phyloP scores from a whole-genome alignment of 1,140 invertebrate species.

The Propsilocerus akamusi region DNA sequence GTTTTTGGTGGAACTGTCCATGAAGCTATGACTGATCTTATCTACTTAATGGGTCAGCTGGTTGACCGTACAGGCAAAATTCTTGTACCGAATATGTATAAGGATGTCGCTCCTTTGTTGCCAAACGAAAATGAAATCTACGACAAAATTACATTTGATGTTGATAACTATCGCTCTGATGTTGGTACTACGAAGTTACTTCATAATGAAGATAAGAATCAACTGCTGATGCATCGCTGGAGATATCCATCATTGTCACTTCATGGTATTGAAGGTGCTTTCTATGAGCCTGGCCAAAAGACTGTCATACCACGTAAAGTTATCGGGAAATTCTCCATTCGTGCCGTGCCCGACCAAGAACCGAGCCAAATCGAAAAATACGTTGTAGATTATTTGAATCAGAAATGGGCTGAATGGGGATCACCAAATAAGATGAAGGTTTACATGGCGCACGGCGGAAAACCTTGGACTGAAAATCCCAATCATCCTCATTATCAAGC shows the following conservation, averaged over 20 bases:
- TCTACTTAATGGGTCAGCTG: conserved; percentile 65
- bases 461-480: conserved; percentile 82
- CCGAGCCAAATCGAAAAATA: conserved; percentile 54
- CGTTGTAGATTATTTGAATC: conserved; percentile 56
- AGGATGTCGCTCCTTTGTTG: conserved; percentile 43
- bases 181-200: conserved; percentile 46
- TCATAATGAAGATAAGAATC: conserved; percentile 55
- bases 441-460: conserved; percentile 55
- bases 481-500: conserved; percentile 83
- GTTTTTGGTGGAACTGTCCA: conserved; percentile 81
- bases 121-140: conserved; percentile 63
- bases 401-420: conserved; percentile 45
- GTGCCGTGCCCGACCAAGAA: conserved; percentile 82
- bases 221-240: conserved; percentile 79
- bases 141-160: conserved; percentile 76
- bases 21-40: conserved; percentile 77
- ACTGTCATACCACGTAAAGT: conserved; percentile 93
- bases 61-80: conserved; percentile 74
- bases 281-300: conserved; percentile 78
- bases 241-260: conserved; percentile 75
- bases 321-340: conserved; percentile 89
- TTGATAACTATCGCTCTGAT: conserved; percentile 54
- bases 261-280: conserved; percentile 78
- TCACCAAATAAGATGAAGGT: conserved; percentile 79
- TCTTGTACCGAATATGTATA: conserved; percentile 56